Base-by-base conservation (phyloP, 64 coral and sea anemone species). In the Hydrozoanthus tunicans region DNA sequence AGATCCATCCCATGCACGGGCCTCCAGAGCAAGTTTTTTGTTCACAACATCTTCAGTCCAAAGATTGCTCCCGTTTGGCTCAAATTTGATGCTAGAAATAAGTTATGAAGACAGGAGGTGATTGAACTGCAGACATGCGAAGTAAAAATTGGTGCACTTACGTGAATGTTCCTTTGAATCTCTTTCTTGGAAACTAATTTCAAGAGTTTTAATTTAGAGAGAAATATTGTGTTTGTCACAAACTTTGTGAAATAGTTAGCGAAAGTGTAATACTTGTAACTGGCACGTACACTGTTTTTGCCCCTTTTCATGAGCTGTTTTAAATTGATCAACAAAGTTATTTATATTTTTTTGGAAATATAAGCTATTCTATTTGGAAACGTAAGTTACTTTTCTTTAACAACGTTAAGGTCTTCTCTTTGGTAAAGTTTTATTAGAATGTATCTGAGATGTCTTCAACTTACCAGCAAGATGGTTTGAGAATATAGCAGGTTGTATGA, bases 1-100 rank as follows among this genome's bases (percentile, higher is more conserved):
- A 1, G 92, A 77, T 15, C 56, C 65, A 27, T 96, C 95, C 95
- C 95, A 96, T 11, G 89, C 89, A 24, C 14, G 55, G 1, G 84
- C 68, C 0, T 24, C 6, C 69, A 75, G 0, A 6, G 68, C 5
- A 9, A 88, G 9, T 8, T 1, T 11, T 4, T 61, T 10, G 9
- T 61, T 17, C 10, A 51, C 20, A 9, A 73, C 55, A 14, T 17
- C 56, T 7, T 56, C 23, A 32, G 55, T 26, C 84, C 84, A 88
- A 7, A 88, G 67, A 0, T 15, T 58, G 3, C 24, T 75, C 3
- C 84, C 84, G 15, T 75, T 88, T 4, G 84, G 84, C 55, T 88
- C 69, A 32, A 88, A 88, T 25, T 61, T 88, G 68, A 88, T 74
- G 6, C 84, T 88, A 13, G 3, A 68, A 65, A 63, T 6, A 81